Evolutionary conservation across 2,113 vertebrate genomes (phyloP).

Genomic region (Lota lota): DNA sequence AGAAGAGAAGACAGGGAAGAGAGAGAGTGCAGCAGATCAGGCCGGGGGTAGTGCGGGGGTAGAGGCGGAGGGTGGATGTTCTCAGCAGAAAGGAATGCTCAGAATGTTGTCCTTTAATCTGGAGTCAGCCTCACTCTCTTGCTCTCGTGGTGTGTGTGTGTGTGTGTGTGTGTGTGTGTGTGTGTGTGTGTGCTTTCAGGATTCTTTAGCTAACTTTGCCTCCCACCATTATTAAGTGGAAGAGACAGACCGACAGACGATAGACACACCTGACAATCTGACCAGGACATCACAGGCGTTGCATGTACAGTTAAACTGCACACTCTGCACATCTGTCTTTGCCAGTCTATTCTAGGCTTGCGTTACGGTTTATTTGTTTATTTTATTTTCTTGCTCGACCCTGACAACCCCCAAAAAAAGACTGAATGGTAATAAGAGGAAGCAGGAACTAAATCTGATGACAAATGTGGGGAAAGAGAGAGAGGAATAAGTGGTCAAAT

Average conservation of each 20-base stretch:
- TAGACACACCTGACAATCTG: slow-evolving; percentile 14
- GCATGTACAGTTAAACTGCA: slow-evolving; percentile 17
- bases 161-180: too few species aligned
- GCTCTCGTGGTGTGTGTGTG: background rate
- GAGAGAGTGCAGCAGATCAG: slow-evolving; percentile 36
- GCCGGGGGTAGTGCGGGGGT: slow-evolving; percentile 30
- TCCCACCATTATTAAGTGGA: slow-evolving; percentile 33
- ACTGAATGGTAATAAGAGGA: slow-evolving; percentile 46
- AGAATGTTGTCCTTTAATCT: slow-evolving; percentile 94
- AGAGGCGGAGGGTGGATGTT: slow-evolving; percentile 60
- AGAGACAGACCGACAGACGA: slow-evolving; percentile 8
- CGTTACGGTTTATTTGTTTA: background rate
- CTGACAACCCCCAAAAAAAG: slow-evolving; percentile 43
- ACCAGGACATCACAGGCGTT: slow-evolving; percentile 8
- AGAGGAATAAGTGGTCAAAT: slow-evolving; percentile 6
- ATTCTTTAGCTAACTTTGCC: slow-evolving; percentile 82
- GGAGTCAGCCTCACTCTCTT: slow-evolving; percentile 71
- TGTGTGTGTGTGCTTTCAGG: slow-evolving; percentile 27
- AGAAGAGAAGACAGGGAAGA: slow-evolving; percentile 38
- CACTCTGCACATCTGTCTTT: slow-evolving; percentile 9
- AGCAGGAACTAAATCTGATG: slow-evolving; percentile 52
- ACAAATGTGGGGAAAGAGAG: slow-evolving; percentile 40
- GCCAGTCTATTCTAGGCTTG: slow-evolving; percentile 1
- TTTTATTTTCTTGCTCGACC: slow-evolving; percentile 18
- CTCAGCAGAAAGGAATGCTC: slow-evolving; percentile 88